Evolutionary conservation across 2,113 vertebrate genomes (phyloP).

Genomic region (Serinus canaria): DNA sequence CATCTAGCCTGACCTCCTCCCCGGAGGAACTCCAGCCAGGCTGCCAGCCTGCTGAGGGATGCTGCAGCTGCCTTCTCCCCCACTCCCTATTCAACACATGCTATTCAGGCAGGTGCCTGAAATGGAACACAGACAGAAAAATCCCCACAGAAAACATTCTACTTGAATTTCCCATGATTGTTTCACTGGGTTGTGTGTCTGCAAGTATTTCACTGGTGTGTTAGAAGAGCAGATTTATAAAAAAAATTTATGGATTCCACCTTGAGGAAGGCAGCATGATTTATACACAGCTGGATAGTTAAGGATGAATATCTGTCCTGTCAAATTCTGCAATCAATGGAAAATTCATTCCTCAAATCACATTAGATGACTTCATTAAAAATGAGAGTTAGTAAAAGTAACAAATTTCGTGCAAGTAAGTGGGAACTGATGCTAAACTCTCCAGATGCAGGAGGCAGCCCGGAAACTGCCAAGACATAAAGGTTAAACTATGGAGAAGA

Average conservation of each 20-base stretch:
- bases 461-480: neutral
- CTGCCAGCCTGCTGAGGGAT: neutral
- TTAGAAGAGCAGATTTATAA: neutral
- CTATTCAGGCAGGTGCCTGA: neutral
- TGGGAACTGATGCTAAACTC: neutral
- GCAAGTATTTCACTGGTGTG: neutral
- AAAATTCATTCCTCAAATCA: neutral
- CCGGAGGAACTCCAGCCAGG: neutral
- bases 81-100: neutral
- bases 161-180: neutral
- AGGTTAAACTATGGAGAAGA: conserved; percentile 15
- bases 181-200: neutral
- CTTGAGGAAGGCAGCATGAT: conserved; percentile 38
- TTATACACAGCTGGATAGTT: conserved; percentile 11
- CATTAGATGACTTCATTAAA: conserved; percentile 9
- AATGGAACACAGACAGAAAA: neutral
- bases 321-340: neutral
- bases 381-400: neutral
- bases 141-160: neutral
- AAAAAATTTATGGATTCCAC: conserved; percentile 43
- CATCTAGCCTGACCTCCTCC: neutral
- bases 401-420: neutral
- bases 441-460: neutral
- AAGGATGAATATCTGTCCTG: neutral
- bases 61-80: neutral